These are phyloP conservation scores for Ornithorhynchus anatinus DNA, from an alignment of 2,113 vertebrate species.

Conservation along the genomic window DNA sequence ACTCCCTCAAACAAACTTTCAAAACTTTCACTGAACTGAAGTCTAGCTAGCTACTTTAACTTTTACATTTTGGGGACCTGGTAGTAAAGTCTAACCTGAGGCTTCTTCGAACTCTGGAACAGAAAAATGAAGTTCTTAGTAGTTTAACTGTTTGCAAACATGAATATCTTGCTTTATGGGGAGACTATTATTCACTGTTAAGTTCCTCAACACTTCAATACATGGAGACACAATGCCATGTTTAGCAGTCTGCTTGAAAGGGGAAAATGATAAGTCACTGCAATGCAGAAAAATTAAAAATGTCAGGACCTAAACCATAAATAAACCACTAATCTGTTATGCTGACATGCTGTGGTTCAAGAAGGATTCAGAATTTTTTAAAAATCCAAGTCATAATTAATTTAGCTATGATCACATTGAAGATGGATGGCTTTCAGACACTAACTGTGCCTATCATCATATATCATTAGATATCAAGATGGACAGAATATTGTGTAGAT, in stretches of 20 bases:
- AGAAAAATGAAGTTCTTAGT: background rate
- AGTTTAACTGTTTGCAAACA: background rate
- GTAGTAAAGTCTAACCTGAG: too few relatives aligned
- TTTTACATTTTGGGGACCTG: background rate
- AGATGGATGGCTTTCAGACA: background rate
- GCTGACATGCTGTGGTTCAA: slow-evolving; percentile 13
- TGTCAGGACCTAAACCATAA: background rate
- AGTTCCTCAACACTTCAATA: background rate
- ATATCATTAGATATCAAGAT: too few relatives aligned
- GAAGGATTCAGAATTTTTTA: background rate
- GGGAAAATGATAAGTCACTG: slow-evolving; percentile 19
- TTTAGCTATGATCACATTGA: background rate
- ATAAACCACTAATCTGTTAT: background rate
- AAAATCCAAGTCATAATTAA: background rate
- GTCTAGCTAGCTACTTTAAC: background rate
- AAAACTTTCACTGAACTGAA: background rate
- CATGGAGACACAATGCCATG: background rate
- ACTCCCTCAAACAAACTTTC: background rate
- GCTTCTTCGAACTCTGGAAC: background rate
- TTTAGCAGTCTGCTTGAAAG: background rate
- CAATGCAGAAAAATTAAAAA: background rate
- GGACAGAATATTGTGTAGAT: too few relatives aligned
- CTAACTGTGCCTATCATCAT: background rate
- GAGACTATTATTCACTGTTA: background rate
- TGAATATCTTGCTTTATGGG: background rate